These are phyloP conservation scores for Thaleichthys pacificus DNA, from an alignment of 2,797 vertebrate genomes.

Conservation along the genomic window DNA sequence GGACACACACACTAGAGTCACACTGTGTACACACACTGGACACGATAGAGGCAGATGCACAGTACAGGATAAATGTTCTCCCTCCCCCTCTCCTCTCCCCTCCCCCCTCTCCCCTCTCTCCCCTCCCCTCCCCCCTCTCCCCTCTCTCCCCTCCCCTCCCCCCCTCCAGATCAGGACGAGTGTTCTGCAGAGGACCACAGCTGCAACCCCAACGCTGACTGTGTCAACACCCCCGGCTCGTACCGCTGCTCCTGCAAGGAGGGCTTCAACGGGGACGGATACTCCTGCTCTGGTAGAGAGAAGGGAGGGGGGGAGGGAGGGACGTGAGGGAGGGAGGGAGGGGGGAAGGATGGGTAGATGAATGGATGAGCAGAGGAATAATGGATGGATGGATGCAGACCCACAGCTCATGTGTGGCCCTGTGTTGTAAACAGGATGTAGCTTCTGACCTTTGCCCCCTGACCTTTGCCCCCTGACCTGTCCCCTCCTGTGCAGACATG, in stretches of 20 bases:
- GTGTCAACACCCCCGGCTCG: constrained; percentile 87
- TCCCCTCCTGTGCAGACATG: constrained; percentile 72
- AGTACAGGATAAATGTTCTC: too few species aligned
- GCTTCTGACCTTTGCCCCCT: not conserved
- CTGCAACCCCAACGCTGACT: constrained; percentile 87
- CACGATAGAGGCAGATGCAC: too few species aligned
- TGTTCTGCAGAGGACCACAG: constrained; percentile 83
- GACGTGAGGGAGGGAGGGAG: too few species aligned
- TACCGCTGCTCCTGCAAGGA: constrained; percentile 87
- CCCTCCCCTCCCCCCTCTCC: too few species aligned
- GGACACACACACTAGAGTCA: not conserved
- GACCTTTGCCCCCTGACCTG: not conserved
- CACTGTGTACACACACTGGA: not conserved
- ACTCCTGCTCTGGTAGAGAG: constrained; percentile 86
- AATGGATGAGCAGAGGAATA: too few species aligned
- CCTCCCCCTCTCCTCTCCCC: too few species aligned
- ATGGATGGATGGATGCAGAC: too few species aligned
- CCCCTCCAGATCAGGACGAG: constrained; percentile 84
- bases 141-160: not conserved
- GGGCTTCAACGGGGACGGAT: constrained; percentile 89
- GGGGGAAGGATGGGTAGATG: too few species aligned
- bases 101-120: too few species aligned
- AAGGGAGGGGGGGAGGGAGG: too few species aligned
- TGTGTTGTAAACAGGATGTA: not conserved
- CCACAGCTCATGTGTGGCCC: too few species aligned